Evolutionary conservation across 2,888 invertebrate species (phyloP).

Genomic region (Hirudinaria manillensis): DNA sequence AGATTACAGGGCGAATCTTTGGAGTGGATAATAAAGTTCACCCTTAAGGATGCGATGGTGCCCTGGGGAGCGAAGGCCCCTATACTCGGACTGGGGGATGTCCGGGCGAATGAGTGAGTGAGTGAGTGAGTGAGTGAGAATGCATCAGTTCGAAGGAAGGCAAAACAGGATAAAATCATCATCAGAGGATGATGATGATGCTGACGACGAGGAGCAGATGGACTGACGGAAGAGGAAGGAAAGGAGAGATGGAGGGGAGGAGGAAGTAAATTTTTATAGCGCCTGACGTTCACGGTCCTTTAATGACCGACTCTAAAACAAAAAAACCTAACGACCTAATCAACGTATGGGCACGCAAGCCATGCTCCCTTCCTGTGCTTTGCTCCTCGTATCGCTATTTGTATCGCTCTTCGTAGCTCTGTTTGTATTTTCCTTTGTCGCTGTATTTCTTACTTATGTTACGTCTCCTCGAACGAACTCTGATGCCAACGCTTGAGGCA

Average conservation of each 20-base stretch:
- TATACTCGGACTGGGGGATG: neutral
- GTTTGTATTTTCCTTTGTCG: neutral
- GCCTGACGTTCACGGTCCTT: neutral
- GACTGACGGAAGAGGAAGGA: conserved; percentile 1
- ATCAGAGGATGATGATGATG: neutral
- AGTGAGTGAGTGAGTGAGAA: conserved; percentile 16
- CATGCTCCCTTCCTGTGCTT: neutral
- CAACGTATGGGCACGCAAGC: conserved; percentile 11
- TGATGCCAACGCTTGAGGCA: too few relatives aligned
- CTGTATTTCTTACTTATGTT: neutral
- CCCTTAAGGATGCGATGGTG: neutral
- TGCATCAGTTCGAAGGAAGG: neutral
- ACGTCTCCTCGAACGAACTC: neutral
- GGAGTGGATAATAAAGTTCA: conserved; percentile 8
- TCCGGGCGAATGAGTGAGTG: conserved; percentile 1
- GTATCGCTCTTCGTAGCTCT: neutral
- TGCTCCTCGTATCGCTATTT: neutral
- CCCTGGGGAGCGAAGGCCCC: conserved; percentile 9
- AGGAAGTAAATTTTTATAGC: conserved; percentile 15
- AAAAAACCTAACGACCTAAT: conserved; percentile 16
- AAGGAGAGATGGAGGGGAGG: neutral
- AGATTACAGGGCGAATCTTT: neutral
- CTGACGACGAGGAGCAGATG: neutral
- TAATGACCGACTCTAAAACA: conserved; percentile 11
- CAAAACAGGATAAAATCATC: neutral